Conservation (phyloP, 2,113 vertebrate genomes). For the Acanthisitta chloris region DNA sequence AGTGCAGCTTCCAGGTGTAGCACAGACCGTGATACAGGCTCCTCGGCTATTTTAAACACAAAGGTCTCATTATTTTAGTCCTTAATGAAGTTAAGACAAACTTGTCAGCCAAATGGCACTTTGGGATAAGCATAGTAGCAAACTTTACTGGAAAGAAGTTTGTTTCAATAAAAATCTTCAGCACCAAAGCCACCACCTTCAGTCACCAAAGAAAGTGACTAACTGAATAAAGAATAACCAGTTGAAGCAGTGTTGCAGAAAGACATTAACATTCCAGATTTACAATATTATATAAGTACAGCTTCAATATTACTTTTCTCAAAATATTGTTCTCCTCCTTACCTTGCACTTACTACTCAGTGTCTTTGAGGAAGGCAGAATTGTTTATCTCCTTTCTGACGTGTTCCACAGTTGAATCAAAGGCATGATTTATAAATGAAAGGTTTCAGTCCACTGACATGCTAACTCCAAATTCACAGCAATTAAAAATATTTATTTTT, state of each 20-base stretch:
- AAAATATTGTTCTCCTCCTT: background rate
- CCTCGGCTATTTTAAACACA: background rate
- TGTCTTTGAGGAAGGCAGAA: background rate
- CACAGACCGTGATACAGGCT: background rate
- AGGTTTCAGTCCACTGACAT: background rate
- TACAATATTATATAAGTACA: background rate
- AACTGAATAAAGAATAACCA: background rate
- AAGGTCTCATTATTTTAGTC: background rate
- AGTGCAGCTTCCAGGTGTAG: background rate
- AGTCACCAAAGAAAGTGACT: background rate
- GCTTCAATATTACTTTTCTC: background rate
- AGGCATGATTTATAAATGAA: background rate
- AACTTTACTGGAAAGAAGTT: background rate
- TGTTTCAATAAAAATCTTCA: background rate
- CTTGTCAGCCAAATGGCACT: background rate
- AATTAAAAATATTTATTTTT: background rate
- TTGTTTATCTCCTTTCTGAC: background rate
- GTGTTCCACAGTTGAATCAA: background rate
- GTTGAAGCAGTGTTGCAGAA: background rate
- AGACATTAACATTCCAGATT: background rate
- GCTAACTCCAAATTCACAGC: background rate
- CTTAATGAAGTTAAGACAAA: background rate
- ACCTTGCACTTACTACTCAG: background rate
- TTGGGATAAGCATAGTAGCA: background rate
- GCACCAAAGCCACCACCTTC: background rate